Evolutionary conservation across 2,888 invertebrate genomes (phyloP).

Genomic region (Idaea straminata): DNA sequence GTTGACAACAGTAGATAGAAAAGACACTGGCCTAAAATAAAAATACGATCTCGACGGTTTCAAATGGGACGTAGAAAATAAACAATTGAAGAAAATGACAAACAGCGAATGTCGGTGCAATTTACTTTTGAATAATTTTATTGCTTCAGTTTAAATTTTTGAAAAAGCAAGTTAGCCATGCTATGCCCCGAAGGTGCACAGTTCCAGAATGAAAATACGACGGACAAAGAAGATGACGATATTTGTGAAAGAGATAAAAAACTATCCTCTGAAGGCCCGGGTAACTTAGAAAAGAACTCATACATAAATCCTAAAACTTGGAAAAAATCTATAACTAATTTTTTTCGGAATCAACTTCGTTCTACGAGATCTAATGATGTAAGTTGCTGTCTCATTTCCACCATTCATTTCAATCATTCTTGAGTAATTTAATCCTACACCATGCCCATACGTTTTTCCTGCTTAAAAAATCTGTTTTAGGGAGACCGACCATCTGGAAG

Average conservation of each 20-base stretch:
- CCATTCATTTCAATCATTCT: neutral
- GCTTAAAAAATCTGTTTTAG: slow-evolving; percentile 37
- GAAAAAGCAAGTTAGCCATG: slow-evolving; percentile 53
- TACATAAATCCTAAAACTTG: slow-evolving; percentile 66
- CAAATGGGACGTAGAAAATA: slow-evolving; percentile 7
- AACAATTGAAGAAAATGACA: slow-evolving; percentile 29
- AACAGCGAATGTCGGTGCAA: slow-evolving; percentile 15
- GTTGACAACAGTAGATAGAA: neutral
- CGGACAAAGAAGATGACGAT: slow-evolving; percentile 50
- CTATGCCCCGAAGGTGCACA: slow-evolving; percentile 63
- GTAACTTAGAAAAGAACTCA: slow-evolving; percentile 55
- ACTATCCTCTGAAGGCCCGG: slow-evolving; percentile 49
- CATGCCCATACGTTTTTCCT: neutral
- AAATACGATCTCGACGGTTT: neutral
- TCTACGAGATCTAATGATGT: slow-evolving; percentile 72
- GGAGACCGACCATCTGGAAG: slow-evolving; percentile 64
- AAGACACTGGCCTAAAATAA: neutral
- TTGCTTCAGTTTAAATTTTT: slow-evolving; percentile 50
- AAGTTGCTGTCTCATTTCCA: slow-evolving; percentile 31
- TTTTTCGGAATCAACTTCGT: slow-evolving; percentile 67
- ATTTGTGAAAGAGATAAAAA: slow-evolving; percentile 46
- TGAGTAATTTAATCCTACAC: neutral
- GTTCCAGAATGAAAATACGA: slow-evolving; percentile 45
- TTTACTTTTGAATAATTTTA: slow-evolving; percentile 30
- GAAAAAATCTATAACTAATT: slow-evolving; percentile 71